Conservation (phyloP, 2,888 invertebrate genomes). For the Carcina quercana region DNA sequence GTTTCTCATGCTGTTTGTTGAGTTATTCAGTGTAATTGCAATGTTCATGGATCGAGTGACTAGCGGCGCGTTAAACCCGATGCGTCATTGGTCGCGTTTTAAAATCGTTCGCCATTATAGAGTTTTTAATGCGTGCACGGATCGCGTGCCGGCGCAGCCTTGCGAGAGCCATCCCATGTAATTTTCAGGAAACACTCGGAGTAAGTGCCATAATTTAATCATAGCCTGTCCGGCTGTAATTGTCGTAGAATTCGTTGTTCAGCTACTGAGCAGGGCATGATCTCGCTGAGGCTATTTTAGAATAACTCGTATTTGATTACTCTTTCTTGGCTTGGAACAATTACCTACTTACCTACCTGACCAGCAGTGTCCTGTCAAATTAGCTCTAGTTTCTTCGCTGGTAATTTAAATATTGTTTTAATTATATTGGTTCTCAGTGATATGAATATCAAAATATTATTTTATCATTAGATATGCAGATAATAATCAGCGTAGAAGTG, state of each 20-base stretch:
- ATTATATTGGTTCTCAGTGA: too few species aligned
- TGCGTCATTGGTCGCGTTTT: slow-evolving; percentile 67
- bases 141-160: slow-evolving; percentile 67
- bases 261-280: slow-evolving; percentile 49
- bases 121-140: slow-evolving; percentile 59
- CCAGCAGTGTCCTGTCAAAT: too few species aligned
- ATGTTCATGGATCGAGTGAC: slow-evolving; percentile 46
- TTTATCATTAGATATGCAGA: too few species aligned
- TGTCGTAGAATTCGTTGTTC: slow-evolving; percentile 61
- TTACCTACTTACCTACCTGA: too few species aligned
- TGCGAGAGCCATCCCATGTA: slow-evolving; percentile 68
- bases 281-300: slow-evolving; percentile 35
- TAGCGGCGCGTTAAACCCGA: slow-evolving; percentile 60
- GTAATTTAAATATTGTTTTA: too few species aligned
- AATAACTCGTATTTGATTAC: slow-evolving; percentile 29
- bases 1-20: slow-evolving; percentile 25
- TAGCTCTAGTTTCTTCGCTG: too few species aligned
- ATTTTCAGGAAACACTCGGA: slow-evolving; percentile 71
- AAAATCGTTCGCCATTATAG: slow-evolving; percentile 47
- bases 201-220: slow-evolving; percentile 72
- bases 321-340: slow-evolving; percentile 4
- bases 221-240: slow-evolving; percentile 64
- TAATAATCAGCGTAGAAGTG: too few species aligned
- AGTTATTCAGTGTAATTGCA: slow-evolving; percentile 32
- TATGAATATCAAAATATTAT: too few species aligned